phyloP scores from a whole-genome alignment of 1,140 invertebrate genomes.

The Drosophila melanica region DNA sequence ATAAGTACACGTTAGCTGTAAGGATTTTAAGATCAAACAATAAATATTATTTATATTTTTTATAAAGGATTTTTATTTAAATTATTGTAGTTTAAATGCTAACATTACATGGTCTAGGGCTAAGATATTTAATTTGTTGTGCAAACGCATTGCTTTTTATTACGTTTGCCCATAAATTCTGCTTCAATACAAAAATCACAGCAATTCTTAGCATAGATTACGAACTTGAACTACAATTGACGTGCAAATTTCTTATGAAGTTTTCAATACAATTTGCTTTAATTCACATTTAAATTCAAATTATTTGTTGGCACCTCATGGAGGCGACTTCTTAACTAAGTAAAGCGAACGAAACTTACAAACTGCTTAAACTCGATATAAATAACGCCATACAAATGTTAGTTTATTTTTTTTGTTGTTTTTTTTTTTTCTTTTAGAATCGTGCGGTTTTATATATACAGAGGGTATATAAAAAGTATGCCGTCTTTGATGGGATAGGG shows the following conservation, averaged over 20 bases:
- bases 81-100: constrained; percentile 17
- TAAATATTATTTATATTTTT: neutral
- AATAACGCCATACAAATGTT: constrained; percentile 53
- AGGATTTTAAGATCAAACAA: too few species aligned
- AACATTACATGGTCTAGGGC: constrained; percentile 40
- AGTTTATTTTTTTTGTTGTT: constrained; percentile 23
- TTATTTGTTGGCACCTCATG: constrained; percentile 49
- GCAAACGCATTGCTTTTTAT: constrained; percentile 37
- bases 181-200: constrained; percentile 66
- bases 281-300: constrained; percentile 64
- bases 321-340: constrained; percentile 45
- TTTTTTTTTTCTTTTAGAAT: neutral
- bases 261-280: constrained; percentile 46
- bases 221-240: constrained; percentile 45
- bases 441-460: constrained; percentile 41
- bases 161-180: constrained; percentile 50
- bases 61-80: constrained; percentile 18
- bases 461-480: constrained; percentile 20
- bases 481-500: neutral
- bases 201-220: constrained; percentile 58
- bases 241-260: constrained; percentile 54
- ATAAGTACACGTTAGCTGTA: too few species aligned
- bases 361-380: constrained; percentile 58
- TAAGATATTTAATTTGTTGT: constrained; percentile 45
- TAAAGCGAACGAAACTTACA: constrained; percentile 49